These are phyloP conservation scores for Ephestia elutella DNA, from an alignment of 1,140 invertebrate species.

Conservation along the genomic window DNA sequence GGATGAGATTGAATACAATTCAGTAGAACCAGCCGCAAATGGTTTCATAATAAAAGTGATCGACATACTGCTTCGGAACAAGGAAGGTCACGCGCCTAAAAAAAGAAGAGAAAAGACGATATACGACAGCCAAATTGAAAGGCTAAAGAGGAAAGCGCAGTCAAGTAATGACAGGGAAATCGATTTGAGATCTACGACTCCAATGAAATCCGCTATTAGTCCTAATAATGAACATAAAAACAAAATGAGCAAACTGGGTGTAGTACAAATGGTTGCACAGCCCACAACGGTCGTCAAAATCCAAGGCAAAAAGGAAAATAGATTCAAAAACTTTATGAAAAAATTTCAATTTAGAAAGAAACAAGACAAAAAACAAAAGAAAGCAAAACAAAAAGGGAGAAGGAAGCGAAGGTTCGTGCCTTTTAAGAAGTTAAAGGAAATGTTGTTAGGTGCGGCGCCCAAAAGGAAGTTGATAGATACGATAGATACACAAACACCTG, in stretches of 20 bases:
- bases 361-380: constrained; percentile 8
- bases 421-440: constrained; percentile 40
- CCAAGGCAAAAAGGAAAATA: constrained; percentile 25
- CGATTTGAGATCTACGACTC: neutral
- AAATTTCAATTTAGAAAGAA: constrained; percentile 27
- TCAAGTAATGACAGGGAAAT: neutral
- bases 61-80: neutral
- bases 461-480: neutral
- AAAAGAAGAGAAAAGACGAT: neutral
- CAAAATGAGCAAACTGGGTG: neutral
- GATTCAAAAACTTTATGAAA: constrained; percentile 30
- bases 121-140: neutral
- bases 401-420: constrained; percentile 35
- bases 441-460: constrained; percentile 23
- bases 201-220: neutral
- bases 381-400: constrained; percentile 19
- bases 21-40: neutral
- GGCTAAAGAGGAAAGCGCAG: neutral
- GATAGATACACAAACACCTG: constrained; percentile 7
- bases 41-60: neutral
- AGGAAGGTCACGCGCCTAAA: neutral
- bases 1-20: neutral
- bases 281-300: constrained; percentile 36
- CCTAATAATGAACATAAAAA: neutral
- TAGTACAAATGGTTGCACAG: constrained; percentile 29